phyloP scores from a whole-genome alignment of 2,113 vertebrate species.

The Lamprotornis superbus region DNA sequence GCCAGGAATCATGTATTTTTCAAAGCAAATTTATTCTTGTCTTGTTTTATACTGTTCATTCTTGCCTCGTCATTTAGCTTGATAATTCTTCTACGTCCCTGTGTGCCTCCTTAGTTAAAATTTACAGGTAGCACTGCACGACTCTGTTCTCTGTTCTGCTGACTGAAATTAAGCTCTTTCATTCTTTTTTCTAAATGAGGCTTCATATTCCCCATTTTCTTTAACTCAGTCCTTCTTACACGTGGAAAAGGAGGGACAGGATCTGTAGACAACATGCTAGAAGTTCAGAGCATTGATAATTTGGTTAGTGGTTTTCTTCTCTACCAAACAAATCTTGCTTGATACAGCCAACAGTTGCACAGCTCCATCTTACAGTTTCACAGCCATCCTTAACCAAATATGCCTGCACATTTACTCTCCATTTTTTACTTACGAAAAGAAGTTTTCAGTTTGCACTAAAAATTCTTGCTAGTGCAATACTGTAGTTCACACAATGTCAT shows the following conservation, averaged over 20 bases:
- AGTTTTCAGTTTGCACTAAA: not conserved
- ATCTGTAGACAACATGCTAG: not conserved
- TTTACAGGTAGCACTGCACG: not conserved
- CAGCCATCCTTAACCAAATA: not conserved
- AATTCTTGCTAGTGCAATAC: not conserved
- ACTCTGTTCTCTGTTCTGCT: not conserved
- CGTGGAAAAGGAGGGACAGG: not conserved
- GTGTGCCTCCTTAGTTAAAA: not conserved
- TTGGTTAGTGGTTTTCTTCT: not conserved
- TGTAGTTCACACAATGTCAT: not conserved
- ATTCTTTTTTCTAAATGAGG: not conserved
- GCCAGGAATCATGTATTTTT: not conserved
- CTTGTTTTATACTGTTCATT: not conserved
- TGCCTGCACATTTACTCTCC: not conserved
- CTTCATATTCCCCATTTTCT: not conserved
- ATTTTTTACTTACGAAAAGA: not conserved
- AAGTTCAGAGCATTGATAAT: not conserved
- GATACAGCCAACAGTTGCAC: rapidly evolving
- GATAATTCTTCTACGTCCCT: not conserved
- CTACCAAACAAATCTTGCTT: not conserved
- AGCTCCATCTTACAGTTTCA: not conserved
- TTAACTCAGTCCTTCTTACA: not conserved
- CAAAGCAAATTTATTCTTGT: not conserved
- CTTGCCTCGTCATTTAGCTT: not conserved
- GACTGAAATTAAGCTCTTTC: not conserved